Conservation (phyloP, 2,888 invertebrate genomes). For the Chaetogeoica ovagalla region DNA sequence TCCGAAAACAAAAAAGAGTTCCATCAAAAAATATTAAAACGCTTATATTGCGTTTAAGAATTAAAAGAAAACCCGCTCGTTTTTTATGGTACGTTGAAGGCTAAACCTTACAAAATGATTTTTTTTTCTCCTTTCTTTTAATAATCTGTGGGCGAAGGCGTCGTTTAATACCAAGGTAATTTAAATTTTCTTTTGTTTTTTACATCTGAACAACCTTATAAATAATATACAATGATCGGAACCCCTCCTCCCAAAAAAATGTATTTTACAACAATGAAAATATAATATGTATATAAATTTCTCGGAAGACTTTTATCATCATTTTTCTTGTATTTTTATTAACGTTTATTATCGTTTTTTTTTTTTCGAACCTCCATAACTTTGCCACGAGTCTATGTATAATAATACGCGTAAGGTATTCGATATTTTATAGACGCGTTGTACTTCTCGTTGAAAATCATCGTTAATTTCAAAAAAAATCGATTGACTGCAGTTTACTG, state of each 20-base stretch:
- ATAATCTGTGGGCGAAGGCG: background rate
- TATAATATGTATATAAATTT: background rate
- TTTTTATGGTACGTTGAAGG: background rate
- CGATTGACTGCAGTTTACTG: no score
- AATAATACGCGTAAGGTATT: no score
- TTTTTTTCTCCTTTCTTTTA: background rate
- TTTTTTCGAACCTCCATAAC: no score
- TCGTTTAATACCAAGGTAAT: background rate
- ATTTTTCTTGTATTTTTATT: no score
- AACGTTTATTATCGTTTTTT: no score
- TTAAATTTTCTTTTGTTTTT: background rate
- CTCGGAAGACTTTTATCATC: no score
- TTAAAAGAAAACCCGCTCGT: constrained; percentile 8
- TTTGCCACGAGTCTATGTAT: no score
- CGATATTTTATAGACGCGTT: no score
- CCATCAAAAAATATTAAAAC: constrained; percentile 37
- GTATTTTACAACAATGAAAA: background rate
- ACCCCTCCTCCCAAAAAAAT: background rate
- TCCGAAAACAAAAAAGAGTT: background rate
- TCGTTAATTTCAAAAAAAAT: no score
- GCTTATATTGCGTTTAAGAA: constrained; percentile 26
- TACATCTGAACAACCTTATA: background rate
- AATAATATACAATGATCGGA: background rate
- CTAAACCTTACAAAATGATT: background rate
- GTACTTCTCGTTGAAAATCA: no score